Base-by-base conservation (phyloP, 2,888 invertebrate genomes). In the Choristoneura rosaceana region DNA sequence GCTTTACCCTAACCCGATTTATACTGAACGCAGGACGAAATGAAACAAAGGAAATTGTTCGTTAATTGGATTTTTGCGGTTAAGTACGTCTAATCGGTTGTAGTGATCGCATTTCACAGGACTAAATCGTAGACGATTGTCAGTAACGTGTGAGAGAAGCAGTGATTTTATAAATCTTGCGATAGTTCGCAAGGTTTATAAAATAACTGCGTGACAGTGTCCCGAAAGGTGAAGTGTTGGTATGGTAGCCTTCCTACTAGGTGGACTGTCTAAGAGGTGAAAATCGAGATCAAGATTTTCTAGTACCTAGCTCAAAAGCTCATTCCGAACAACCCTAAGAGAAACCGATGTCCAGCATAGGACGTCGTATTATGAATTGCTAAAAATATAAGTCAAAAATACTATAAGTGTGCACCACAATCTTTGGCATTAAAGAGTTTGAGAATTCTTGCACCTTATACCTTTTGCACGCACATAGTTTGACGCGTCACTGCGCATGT, bases 401-500 rank as follows among this genome's bases (percentile, higher is more conserved):
- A 52, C n/a, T 4, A n/a, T 41, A 50, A 15, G 52, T 25, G 25
- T 38, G 34, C n/a, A 43, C 52, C 14, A 71, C 34, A 67, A 41
- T 38, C 1, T 67, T 38, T 41, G 67, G 4, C 50, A 68, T 47
- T 41, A 71, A 68, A 14, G n/a, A 68, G 63, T 71, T 62, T 47
- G 63, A 71, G 41, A 63, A 73, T 58, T 34, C 45, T 59, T 63
- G 68, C 50, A 69, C 60, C 63, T 60, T 73, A 62, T 25, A 69
- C 69, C 50, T 73, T 50, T 69, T 64, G 69, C 73, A 73, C 69
- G 73, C 69, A 70, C 64, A 70, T 61, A 65, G 73, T 69, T 59
- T 69, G 65, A 59, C 70, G 74, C 70, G 74, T 66, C 60, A 74
- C 47, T 50, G 74, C 62, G 66, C 76, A 71, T 73, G 75, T 71